Base-by-base conservation (phyloP, 1,140 invertebrate genomes). In the Callitettix versicolor region DNA sequence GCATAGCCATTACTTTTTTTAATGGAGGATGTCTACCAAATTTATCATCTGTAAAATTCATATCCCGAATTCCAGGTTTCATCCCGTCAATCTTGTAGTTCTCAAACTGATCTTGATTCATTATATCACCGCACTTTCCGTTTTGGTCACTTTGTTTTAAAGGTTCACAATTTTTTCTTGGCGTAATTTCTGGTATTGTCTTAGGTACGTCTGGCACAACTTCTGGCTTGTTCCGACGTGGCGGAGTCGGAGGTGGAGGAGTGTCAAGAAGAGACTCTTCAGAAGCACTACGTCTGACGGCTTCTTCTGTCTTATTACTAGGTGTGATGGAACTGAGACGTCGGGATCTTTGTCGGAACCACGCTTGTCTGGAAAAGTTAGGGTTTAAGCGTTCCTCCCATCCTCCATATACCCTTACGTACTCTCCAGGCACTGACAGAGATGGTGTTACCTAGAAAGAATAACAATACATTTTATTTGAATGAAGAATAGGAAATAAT, bases 301-400 rank as follows among this genome's bases (percentile, higher is more conserved):
- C 24, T 43, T 58, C 58, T 42, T 50, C 43, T 9, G 49, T 51
- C 14, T 59, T 44, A 20, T 56, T 49, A 14, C 21, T 24, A 7
- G 22, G 24, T 15, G 62, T 40, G 5, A 55, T 50, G 1, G 61
- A 57, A 18, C 60, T 63, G 7, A 65, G 43, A 65, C 71, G 55
- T 68, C 74, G 46, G 68, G 68, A 68, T 65, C 73, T 59, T 60
- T 71, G 60, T 48, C 69, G 33, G 70, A 76, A 69, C 76, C 77
- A 79, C 40, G 79, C 77, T 56, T 78, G 76, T 34, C 76, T 65
- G 62, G 78, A 72, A 62, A 78, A 78, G 59, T 77, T 76, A 2
- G 76, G 75, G 64, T 79, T 76, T n/a, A 73, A 64, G 42, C 76
- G 62, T 15, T 77, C 74, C 47, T 77, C 74, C 74, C 75, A 76